Conservation (phyloP, 2,888 invertebrate genomes). For the Caenorhabditis sp. region DNA sequence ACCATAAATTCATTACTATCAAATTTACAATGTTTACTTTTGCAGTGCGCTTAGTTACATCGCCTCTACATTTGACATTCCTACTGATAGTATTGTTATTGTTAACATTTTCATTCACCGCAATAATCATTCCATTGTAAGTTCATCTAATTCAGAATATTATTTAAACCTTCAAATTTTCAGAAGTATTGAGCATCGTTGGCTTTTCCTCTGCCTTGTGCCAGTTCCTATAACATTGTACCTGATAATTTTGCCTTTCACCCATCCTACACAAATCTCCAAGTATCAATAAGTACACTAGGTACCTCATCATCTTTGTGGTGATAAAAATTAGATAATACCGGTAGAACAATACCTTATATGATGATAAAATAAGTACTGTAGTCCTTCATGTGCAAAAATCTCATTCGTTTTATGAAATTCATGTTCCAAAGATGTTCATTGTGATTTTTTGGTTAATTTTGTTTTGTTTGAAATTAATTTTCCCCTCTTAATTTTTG, state of each 20-base stretch:
- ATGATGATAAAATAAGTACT: neutral
- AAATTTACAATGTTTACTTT: too few species aligned
- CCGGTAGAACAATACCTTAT: too few species aligned
- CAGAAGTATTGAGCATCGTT: slow-evolving; percentile 23
- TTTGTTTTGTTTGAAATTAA: neutral
- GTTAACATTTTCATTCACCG: slow-evolving; percentile 42
- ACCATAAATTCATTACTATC: too few species aligned
- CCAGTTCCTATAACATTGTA: slow-evolving; percentile 60
- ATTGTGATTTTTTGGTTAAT: neutral
- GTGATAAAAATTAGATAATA: too few species aligned
- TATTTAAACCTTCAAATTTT: neutral
- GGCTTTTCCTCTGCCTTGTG: slow-evolving; percentile 38
- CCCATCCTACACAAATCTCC: slow-evolving; percentile 47
- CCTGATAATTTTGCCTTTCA: slow-evolving; percentile 57
- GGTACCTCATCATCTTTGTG: neutral
- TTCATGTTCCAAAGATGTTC: neutral
- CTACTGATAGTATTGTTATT: slow-evolving; percentile 51
- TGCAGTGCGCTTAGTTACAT: slow-evolving; percentile 36
- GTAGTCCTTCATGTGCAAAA: neutral
- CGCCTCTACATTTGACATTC: slow-evolving; percentile 46
- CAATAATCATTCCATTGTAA: slow-evolving; percentile 42
- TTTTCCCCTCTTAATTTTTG: neutral
- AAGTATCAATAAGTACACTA: slow-evolving; percentile 20
- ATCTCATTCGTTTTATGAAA: neutral
- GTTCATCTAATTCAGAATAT: slow-evolving; percentile 3